A percentile compares a stretch with the other conserved stretches of the same genome.
Evolutionary conservation across 2,113 vertebrate genomes (phyloP).

Genomic region (Chamaetylas fuelleborni): DNA sequence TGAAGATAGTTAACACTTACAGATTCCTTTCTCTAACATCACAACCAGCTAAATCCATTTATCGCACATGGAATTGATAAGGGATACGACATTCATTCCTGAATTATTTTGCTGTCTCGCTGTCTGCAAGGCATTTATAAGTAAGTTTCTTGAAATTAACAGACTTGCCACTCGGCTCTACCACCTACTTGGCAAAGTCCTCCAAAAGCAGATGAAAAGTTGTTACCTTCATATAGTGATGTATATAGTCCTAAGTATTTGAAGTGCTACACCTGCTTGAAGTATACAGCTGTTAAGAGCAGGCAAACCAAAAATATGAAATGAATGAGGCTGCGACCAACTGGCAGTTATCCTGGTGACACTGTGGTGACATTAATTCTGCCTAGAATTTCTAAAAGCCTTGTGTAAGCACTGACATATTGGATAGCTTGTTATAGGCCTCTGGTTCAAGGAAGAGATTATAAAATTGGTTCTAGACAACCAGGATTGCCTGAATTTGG

Average conservation of each 20-base stretch:
- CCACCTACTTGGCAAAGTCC: background rate
- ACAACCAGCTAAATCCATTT: background rate
- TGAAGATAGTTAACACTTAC: background rate
- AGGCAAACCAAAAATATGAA: background rate
- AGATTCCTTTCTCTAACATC: background rate
- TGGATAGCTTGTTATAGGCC: background rate
- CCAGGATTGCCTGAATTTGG: background rate
- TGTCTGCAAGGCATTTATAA: background rate
- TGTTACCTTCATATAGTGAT: background rate
- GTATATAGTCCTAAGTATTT: background rate
- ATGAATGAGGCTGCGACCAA: background rate
- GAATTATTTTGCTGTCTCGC: background rate
- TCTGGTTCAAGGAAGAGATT: background rate
- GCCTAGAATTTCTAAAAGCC: background rate
- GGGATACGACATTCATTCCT: background rate
- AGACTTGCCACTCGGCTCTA: background rate
- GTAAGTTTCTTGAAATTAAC: background rate
- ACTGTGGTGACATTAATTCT: background rate
- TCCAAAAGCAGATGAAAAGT: background rate
- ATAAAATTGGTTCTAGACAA: background rate
- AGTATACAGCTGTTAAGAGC: background rate
- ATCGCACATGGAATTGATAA: background rate
- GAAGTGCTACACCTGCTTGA: background rate
- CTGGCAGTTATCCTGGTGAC: background rate
- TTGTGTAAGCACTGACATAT: background rate